These are phyloP conservation scores for Venustoraphidia nigricollis DNA, from an alignment of 2,888 invertebrate species.

Conservation along the genomic window DNA sequence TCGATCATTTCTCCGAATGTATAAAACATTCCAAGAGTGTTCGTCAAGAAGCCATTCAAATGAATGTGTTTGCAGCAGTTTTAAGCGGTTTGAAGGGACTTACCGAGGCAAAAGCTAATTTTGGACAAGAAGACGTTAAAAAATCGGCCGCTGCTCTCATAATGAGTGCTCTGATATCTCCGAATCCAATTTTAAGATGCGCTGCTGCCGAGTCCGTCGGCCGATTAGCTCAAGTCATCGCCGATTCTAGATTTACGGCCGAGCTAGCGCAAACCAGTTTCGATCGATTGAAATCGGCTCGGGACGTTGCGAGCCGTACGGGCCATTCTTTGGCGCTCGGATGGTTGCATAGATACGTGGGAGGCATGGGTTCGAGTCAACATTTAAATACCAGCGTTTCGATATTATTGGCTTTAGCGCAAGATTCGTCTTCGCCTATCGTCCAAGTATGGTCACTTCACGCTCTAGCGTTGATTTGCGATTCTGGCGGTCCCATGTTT, in stretches of 20 bases:
- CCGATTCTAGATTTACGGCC: slow-evolving; percentile 74
- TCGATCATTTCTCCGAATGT: slow-evolving; percentile 92
- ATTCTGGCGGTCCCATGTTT: slow-evolving; percentile 99
- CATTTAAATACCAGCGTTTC: slow-evolving; percentile 89
- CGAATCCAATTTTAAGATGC: slow-evolving; percentile 70
- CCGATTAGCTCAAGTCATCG: slow-evolving; percentile 78
- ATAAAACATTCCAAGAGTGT: slow-evolving; percentile 85
- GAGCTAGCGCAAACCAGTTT: slow-evolving; percentile 82
- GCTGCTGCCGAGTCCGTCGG: slow-evolving; percentile 93
- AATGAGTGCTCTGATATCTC: slow-evolving; percentile 59
- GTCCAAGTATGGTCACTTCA: slow-evolving; percentile 98
- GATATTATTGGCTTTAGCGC: slow-evolving; percentile 83
- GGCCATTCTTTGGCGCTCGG: slow-evolving; percentile 88
- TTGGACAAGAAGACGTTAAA: slow-evolving; percentile 83
- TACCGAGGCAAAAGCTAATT: slow-evolving; percentile 69
- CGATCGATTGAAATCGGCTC: slow-evolving; percentile 69
- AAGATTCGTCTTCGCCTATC: slow-evolving; percentile 82
- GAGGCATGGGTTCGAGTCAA: slow-evolving; percentile 91
- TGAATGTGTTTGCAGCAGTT: slow-evolving; percentile 91
- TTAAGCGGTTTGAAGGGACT: slow-evolving; percentile 77
- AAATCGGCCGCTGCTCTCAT: slow-evolving; percentile 69
- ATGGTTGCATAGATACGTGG: slow-evolving; percentile 87
- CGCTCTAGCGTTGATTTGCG: slow-evolving; percentile 87
- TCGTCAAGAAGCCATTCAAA: slow-evolving; percentile 87
- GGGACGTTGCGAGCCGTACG: slow-evolving; percentile 76